These are phyloP conservation scores for Drosophila nigromelanica DNA, from an alignment of 1,140 invertebrate species.

Conservation along the genomic window DNA sequence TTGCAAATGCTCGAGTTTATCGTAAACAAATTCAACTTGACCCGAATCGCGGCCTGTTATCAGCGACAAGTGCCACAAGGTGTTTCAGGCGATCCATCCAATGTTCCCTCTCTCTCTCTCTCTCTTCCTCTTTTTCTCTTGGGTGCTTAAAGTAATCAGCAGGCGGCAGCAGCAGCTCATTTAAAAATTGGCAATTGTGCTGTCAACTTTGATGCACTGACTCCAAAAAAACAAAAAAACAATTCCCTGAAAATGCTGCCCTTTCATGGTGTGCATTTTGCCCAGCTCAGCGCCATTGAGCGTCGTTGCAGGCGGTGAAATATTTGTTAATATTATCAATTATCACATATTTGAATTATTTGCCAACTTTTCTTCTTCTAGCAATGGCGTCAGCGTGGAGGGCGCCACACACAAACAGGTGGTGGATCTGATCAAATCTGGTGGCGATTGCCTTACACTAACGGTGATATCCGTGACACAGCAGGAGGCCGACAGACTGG, in stretches of 20 bases:
- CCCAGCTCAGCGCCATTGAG: constrained; percentile 59
- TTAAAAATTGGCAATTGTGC: constrained; percentile 5
- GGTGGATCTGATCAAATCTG: constrained; percentile 99
- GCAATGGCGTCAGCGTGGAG: constrained; percentile 99
- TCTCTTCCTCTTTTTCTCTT: neutral
- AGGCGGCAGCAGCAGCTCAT: neutral
- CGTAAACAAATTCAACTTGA: constrained; percentile 61
- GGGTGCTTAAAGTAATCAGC: constrained; percentile 20
- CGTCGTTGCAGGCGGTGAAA: constrained; percentile 58
- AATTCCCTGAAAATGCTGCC: constrained; percentile 56
- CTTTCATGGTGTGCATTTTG: constrained; percentile 70
- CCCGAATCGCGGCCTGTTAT: constrained; percentile 58
- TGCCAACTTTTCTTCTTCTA: constrained; percentile 82
- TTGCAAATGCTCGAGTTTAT: constrained; percentile 15
- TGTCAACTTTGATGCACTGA: neutral
- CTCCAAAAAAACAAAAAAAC: no score
- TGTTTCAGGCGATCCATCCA: constrained; percentile 38
- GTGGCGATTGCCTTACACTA: constrained; percentile 97
- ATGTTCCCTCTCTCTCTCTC: neutral
- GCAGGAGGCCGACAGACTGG: constrained; percentile 92
- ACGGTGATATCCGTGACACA: constrained; percentile 98
- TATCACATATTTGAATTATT: neutral
- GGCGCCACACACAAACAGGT: constrained; percentile 99
- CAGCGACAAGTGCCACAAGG: constrained; percentile 27
- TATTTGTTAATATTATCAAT: neutral